A percentile compares a stretch with the other conserved stretches of the same genome.
phyloP scores from a whole-genome alignment of 1,140 invertebrate species.

The Neodiprion fabricii region DNA sequence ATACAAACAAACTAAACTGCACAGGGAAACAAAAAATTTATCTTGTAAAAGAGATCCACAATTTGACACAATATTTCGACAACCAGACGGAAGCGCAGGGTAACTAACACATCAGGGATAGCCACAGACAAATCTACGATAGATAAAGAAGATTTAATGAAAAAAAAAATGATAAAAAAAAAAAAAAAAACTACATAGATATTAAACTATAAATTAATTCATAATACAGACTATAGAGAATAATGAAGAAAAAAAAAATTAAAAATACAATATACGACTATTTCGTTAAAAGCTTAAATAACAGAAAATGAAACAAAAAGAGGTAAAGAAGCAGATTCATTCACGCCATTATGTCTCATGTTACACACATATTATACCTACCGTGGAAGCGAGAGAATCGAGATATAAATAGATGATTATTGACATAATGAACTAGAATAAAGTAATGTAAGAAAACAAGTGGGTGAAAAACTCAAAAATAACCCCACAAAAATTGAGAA shows the following conservation, averaged over 20 bases:
- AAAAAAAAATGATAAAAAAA: conserved; percentile 50
- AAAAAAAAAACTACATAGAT: conserved; percentile 52
- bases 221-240: conserved; percentile 43
- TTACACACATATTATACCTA: not conserved
- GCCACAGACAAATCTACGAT: conserved; percentile 64
- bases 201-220: conserved; percentile 50
- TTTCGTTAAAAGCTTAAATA: conserved; percentile 51
- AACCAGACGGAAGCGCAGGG: conserved; percentile 64
- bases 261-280: conserved; percentile 50
- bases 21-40: not conserved
- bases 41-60: conserved; percentile 18
- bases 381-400: conserved; percentile 9
- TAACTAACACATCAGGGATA: conserved; percentile 64
- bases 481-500: no score
- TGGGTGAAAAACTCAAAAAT: not conserved
- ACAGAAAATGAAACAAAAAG: conserved; percentile 25
- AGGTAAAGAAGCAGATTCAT: conserved; percentile 1
- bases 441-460: conserved; percentile 2
- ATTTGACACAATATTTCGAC: conserved; percentile 55
- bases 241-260: conserved; percentile 41
- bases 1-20: not conserved
- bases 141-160: conserved; percentile 53
- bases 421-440: conserved; percentile 14
- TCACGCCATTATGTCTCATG: not conserved
- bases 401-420: conserved; percentile 19